Base-by-base conservation (phyloP, 2,888 invertebrate species). In the Carpatolechia fugitivella region DNA sequence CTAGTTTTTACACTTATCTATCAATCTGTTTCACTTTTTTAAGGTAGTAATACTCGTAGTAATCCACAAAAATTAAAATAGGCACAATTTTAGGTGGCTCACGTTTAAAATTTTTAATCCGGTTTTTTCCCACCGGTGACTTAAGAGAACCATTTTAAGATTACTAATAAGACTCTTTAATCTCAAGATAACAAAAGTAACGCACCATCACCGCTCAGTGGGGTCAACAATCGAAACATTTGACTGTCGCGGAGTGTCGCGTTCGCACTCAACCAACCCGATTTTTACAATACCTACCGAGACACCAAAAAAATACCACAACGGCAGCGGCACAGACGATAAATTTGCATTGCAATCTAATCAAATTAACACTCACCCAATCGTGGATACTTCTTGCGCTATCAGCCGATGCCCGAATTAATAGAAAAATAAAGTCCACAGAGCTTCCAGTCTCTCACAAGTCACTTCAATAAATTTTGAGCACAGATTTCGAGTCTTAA, bases 321-420 rank as follows among this genome's bases (percentile, higher is more conserved):
- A 77, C 73, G 76, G 70, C 76, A 72, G 70, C 70, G 69, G 70
- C 65, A 68, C 67, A 68, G 77, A 78, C 78, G 82, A 85, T 85
- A 84, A 24, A 87, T 86, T 87, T 82, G 84, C 84, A 87, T 85
- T 72, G 80, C 85, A 87, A 90, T 89, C 87, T 89, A 86, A 90
- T 90, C 89, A 70, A 84, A 79, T 82, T 76, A 75, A 73, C 66
- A 82, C 90, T 90, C 78, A 90, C 90, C 90, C 85, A 89, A 90
- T 90, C 82, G 84, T 89, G 89, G 85, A 87, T 86, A 82, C 82
- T 85, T 85, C 83, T 82, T 70, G 78, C 82, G 82, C 78, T 87
- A 89, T 85, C 88, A 78, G 78, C 70, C 74, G 72, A 66, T 44
- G 74, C 75, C 74, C 78, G 70, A 80, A 74, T 63, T 64, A 74